Conservation (phyloP, 2,888 invertebrate genomes). For the Athalia rosae region DNA sequence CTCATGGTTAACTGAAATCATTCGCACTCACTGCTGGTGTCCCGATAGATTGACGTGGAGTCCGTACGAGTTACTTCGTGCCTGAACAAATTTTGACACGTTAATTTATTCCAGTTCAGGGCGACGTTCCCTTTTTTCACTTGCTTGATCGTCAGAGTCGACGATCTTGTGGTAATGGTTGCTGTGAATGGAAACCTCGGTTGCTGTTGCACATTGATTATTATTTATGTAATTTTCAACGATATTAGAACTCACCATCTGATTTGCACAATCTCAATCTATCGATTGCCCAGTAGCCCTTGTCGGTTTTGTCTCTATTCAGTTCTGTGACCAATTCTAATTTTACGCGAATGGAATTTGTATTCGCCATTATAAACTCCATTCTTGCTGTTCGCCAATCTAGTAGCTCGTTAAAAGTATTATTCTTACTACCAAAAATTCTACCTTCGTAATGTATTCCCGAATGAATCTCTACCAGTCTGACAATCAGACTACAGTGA, state of each 20-base stretch:
- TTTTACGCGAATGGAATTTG: neutral
- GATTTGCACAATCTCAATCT: conserved; percentile 52
- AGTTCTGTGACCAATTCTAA: neutral
- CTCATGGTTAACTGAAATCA: neutral
- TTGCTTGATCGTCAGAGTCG: neutral
- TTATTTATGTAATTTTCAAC: neutral
- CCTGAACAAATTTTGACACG: conserved; percentile 19
- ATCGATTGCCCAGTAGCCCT: conserved; percentile 55
- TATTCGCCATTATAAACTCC: neutral
- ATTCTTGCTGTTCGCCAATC: conserved; percentile 53
- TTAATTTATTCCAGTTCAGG: neutral
- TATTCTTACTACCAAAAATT: conserved; percentile 30
- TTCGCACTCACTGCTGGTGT: neutral
- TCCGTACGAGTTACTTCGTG: no score
- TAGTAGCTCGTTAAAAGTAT: conserved; percentile 43
- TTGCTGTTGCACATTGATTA: neutral
- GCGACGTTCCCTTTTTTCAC: no score
- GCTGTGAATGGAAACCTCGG: no score
- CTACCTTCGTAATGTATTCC: neutral
- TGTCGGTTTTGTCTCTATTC: neutral
- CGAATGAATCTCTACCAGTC: conserved; percentile 40
- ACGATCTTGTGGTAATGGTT: neutral
- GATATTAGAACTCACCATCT: neutral
- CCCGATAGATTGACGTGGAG: neutral
- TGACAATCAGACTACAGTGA: conserved; percentile 53